phyloP scores from a whole-genome alignment of 2,888 invertebrate species.

The Rambutsinella grinnellia region DNA sequence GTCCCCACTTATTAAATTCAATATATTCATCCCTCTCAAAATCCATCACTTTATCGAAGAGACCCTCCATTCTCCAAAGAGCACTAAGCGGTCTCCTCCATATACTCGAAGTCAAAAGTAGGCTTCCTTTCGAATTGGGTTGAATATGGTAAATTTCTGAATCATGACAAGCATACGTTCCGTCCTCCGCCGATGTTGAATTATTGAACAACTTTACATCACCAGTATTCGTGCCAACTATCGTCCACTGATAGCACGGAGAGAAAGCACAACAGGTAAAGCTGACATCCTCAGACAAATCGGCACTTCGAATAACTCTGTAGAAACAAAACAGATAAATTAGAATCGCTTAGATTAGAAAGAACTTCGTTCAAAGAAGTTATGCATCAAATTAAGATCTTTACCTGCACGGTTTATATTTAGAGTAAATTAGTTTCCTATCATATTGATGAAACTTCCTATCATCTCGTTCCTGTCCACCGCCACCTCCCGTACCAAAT shows the following conservation, averaged over 20 bases:
- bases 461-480: too few relatives aligned
- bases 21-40: constrained; percentile 86
- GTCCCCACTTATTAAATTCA: constrained; percentile 88
- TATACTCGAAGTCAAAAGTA: constrained; percentile 87
- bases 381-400: neutral
- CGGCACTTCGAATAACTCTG: constrained; percentile 52
- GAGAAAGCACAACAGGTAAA: constrained; percentile 82
- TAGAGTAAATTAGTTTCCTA: constrained; percentile 85
- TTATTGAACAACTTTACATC: constrained; percentile 91
- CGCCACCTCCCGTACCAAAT: constrained; percentile 9
- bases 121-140: constrained; percentile 79
- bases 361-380: neutral
- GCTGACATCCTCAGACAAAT: constrained; percentile 67
- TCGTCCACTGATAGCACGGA: constrained; percentile 76
- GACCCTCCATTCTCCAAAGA: constrained; percentile 78
- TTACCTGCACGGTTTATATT: constrained; percentile 80
- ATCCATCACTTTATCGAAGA: constrained; percentile 64
- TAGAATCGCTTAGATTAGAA: neutral
- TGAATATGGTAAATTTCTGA: constrained; percentile 88
- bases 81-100: constrained; percentile 88
- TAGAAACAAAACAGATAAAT: neutral
- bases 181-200: constrained; percentile 83
- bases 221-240: constrained; percentile 91
- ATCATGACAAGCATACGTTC: constrained; percentile 85
- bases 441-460: too few relatives aligned